Percentiles rank a stretch among this genome's conserved stretches.
These are phyloP conservation scores for Aleiodes testaceus DNA, from an alignment of 2,888 invertebrate species.

Conservation along the genomic window DNA sequence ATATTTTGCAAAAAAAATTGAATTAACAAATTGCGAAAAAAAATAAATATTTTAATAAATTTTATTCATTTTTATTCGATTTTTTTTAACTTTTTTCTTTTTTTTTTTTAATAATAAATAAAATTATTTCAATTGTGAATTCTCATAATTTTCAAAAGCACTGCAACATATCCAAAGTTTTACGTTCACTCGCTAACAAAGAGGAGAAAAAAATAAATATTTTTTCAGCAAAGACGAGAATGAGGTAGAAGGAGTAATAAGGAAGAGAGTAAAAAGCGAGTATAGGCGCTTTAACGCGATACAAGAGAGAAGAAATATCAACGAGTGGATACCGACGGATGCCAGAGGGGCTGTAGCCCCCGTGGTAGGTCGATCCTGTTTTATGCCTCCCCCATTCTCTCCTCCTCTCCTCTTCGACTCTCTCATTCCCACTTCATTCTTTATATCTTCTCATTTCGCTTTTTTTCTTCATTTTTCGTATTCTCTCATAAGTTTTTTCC, in stretches of 20 bases:
- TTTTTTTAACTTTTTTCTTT: too few relatives aligned
- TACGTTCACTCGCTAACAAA: conserved; percentile 26
- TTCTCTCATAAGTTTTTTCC: conserved; percentile 52
- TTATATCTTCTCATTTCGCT: conserved; percentile 42
- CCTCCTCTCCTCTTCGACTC: conserved; percentile 27
- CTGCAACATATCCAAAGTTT: conserved; percentile 35
- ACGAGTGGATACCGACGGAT: conserved; percentile 45
- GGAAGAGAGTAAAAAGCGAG: conserved; percentile 12
- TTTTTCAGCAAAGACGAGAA: conserved; percentile 16
- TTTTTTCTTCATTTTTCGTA: conserved; percentile 53
- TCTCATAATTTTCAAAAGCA: conserved; percentile 27
- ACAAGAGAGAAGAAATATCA: conserved; percentile 32
- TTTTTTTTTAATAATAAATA: neutral
- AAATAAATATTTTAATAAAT: neutral
- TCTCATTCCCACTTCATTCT: conserved; percentile 35
- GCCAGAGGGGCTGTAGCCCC: conserved; percentile 39
- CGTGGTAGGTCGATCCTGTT: conserved; percentile 45
- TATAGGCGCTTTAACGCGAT: conserved; percentile 23
- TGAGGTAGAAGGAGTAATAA: conserved; percentile 30
- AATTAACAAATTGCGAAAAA: too few relatives aligned
- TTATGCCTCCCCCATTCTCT: conserved; percentile 49
- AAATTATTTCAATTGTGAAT: conserved; percentile 1
- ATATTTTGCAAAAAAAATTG: too few relatives aligned
- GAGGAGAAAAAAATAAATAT: conserved; percentile 20
- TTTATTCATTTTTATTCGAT: neutral